Evolutionary conservation across 1,140 invertebrate species (phyloP), one percentile per base, ranked within the genome.

Genomic region (Callitettix versicolor): DNA sequence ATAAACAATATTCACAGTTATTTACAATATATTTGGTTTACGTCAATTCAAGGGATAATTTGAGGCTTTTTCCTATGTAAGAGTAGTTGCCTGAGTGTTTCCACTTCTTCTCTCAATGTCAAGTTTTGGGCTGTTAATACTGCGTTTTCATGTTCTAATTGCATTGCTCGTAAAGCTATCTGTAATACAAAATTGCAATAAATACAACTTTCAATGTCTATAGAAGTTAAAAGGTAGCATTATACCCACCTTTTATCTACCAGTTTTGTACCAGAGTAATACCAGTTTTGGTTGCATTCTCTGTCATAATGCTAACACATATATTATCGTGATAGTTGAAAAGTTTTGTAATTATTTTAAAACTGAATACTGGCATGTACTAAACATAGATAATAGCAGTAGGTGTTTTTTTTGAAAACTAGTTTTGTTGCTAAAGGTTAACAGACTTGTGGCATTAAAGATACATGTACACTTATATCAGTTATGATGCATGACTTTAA

Each of bases 91-190:
- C 84, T 66, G 14, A 91, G 71, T 0, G 84, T 79, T 12, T 84
- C 74, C 1, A 85, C 74, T 68, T 94, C 89, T 64, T 92, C 86
- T n/a, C 86, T 69, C 2, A 93, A 67, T 0, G 85, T 85, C 15
- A 83, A 68, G 1, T 91, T 73, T 67, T 93, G 87, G 0, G 86
- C 87, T 46, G 85, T 74, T 2, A 93, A 69, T 21, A 91, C 79
- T 0, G 86, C 84, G 64, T 92, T 92, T 69, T 92, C 89, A 65
- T 89, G 86, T 66, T 91, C 88, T 15, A 93, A 68, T 21, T 86
- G 76, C 36, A 81, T 84, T 0, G 88, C 88, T 36, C 84, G 76
- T 58, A 90, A 76, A 0, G 88, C 88, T 55, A 91, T 84, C 78
- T 88, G 70, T 14, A 71, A 68, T 36, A 17, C 2, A 20, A 20